These are phyloP conservation scores for Maconellicoccus hirsutus DNA, from an alignment of 1,140 invertebrate genomes.

Conservation along the genomic window DNA sequence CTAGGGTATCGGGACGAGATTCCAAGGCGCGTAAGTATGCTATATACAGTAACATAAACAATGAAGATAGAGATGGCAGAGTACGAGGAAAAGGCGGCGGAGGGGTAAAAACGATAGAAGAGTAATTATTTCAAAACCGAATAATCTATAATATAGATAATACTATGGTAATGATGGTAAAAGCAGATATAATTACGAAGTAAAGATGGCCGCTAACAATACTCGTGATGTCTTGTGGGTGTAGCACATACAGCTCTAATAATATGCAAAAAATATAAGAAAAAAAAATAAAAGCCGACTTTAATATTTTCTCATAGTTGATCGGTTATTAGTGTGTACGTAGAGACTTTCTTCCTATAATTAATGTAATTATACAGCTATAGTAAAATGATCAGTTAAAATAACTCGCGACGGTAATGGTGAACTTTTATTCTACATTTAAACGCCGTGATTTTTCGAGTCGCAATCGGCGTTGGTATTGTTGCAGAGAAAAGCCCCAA, in stretches of 20 bases:
- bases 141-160: conserved; percentile 21
- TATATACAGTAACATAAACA: not conserved
- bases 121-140: conserved; percentile 21
- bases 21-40: not conserved
- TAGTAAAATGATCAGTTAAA: conserved; percentile 20
- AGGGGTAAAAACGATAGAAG: conserved; percentile 12
- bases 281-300: conserved; percentile 14
- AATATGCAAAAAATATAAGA: conserved; percentile 19
- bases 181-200: conserved; percentile 18
- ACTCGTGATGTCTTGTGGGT: conserved; percentile 21
- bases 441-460: not conserved
- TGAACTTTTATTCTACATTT: conserved; percentile 6
- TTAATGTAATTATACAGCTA: conserved; percentile 18
- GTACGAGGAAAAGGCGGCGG: not conserved
- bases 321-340: conserved; percentile 16
- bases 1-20: conserved; percentile 7
- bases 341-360: conserved; percentile 19
- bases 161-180: conserved; percentile 22
- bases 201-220: conserved; percentile 18
- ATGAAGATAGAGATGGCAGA: not conserved
- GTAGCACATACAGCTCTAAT: conserved; percentile 5
- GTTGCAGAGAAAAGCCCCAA: too few relatives aligned
- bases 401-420: not conserved
- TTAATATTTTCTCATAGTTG: conserved; percentile 19
- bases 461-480: too few relatives aligned